phyloP scores from a whole-genome alignment of 2,797 vertebrate species.

The Nannoperca obscura region DNA sequence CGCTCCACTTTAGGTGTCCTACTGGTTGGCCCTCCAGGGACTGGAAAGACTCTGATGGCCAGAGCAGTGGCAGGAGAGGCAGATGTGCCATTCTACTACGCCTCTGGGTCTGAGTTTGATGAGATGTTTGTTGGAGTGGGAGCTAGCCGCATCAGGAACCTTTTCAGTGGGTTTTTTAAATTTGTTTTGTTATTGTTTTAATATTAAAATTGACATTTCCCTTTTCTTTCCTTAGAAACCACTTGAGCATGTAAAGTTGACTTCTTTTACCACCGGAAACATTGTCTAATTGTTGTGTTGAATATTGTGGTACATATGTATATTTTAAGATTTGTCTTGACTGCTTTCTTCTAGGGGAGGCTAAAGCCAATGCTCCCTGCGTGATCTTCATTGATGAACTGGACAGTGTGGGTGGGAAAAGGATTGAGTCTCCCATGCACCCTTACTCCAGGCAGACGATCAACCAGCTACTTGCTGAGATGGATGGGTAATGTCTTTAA shows the following conservation, averaged over 20 bases:
- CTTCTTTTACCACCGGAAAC: background rate
- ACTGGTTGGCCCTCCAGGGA: conserved; percentile 95
- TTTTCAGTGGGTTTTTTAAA: conserved; percentile 89
- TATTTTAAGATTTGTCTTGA: background rate
- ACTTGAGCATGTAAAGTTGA: background rate
- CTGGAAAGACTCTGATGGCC: conserved; percentile 97
- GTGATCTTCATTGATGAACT: conserved; percentile 99
- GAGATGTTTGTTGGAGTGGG: conserved; percentile 99
- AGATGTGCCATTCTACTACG: conserved; percentile 98
- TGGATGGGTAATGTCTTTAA: conserved; percentile 91
- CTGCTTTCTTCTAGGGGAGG: conserved; percentile 88
- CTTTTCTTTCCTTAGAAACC: background rate
- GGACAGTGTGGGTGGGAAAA: conserved; percentile 98
- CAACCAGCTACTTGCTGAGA: conserved; percentile 98
- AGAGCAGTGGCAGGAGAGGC: conserved; percentile 98
- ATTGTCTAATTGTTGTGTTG: background rate
- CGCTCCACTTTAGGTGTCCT: conserved; percentile 88
- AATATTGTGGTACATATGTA: background rate
- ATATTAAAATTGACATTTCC: background rate
- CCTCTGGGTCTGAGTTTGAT: conserved; percentile 97
- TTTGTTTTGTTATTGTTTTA: background rate
- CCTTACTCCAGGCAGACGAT: conserved; percentile 99
- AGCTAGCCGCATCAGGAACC: conserved; percentile 98
- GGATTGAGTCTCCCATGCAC: conserved; percentile 99
- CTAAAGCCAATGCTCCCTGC: conserved; percentile 95